These are phyloP conservation scores for Scaptomyza caliginosa DNA, from an alignment of 2,888 invertebrate species.

Conservation along the genomic window DNA sequence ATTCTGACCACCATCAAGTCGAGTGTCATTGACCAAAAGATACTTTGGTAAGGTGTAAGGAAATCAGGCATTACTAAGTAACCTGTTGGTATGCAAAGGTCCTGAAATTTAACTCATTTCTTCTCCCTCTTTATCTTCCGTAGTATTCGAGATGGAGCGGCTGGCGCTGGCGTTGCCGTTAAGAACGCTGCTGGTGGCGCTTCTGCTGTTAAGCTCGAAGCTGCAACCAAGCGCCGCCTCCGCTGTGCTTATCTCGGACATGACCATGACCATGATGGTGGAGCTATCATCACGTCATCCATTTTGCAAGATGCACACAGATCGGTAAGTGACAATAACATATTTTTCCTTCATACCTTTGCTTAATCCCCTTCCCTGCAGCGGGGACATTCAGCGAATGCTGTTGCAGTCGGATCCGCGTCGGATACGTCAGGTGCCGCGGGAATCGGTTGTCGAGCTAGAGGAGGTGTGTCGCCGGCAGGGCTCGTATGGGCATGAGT, in stretches of 20 bases:
- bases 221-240: slow-evolving; percentile 64
- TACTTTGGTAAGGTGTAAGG: no score
- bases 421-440: slow-evolving; percentile 86
- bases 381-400: slow-evolving; percentile 87
- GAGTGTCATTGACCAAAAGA: no score
- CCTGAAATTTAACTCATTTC: background rate
- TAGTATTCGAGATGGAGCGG: slow-evolving; percentile 30
- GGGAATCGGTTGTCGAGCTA: slow-evolving; percentile 86
- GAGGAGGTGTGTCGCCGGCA: slow-evolving; percentile 86
- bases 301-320: slow-evolving; percentile 86
- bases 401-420: slow-evolving; percentile 86
- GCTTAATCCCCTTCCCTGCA: slow-evolving; percentile 39
- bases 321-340: slow-evolving; percentile 84
- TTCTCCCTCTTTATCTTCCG: background rate
- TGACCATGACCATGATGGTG: slow-evolving; percentile 87
- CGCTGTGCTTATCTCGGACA: slow-evolving; percentile 87
- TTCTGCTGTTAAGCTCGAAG: slow-evolving; percentile 56
- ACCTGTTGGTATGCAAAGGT: no score
- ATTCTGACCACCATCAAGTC: background rate
- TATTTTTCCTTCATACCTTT: background rate
- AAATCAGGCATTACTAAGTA: no score
- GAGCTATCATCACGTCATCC: slow-evolving; percentile 86
- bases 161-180: slow-evolving; percentile 31
- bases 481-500: slow-evolving; percentile 81
- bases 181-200: slow-evolving; percentile 39